Evolutionary conservation across 1,140 invertebrate species (phyloP).

Genomic region (Drosophila yakuba): DNA sequence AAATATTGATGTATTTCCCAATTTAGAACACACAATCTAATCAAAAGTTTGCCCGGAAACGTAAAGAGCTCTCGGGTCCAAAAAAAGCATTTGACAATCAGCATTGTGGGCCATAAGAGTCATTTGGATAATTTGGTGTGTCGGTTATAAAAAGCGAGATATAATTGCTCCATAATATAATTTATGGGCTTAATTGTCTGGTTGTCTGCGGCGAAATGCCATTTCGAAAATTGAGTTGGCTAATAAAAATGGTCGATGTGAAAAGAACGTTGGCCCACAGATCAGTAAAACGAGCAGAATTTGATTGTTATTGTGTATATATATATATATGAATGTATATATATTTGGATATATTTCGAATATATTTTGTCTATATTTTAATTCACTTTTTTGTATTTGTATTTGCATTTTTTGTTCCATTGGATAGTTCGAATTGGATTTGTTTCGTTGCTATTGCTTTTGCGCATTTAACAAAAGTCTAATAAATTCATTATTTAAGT

Average conservation of each 20-base stretch:
- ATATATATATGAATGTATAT: conserved; percentile 4
- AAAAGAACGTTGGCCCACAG: not conserved
- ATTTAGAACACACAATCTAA: not conserved
- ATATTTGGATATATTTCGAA: conserved; percentile 11
- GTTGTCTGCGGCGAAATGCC: conserved; percentile 13
- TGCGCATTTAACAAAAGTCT: conserved; percentile 20
- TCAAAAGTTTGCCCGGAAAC: conserved; percentile 2
- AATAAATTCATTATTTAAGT: conserved; percentile 10
- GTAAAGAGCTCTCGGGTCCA: not conserved
- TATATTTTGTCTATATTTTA: conserved; percentile 38
- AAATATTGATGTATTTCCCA: too few relatives aligned
- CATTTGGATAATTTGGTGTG: conserved; percentile 46
- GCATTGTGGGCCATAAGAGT: conserved; percentile 37
- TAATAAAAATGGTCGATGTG: conserved; percentile 11
- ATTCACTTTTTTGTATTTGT: conserved; percentile 30
- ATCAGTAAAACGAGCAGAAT: conserved; percentile 21
- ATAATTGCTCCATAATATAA: conserved; percentile 41
- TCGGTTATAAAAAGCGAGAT: conserved; percentile 35
- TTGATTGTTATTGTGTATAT: conserved; percentile 11
- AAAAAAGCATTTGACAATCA: conserved; percentile 43
- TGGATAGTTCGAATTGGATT: conserved; percentile 1
- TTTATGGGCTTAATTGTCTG: conserved; percentile 37
- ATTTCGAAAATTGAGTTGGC: conserved; percentile 43
- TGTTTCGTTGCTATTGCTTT: conserved; percentile 5
- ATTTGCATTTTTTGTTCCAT: not conserved